phyloP scores from a whole-genome alignment of 2,797 vertebrate genomes.

The Fistularia tabacaria region DNA sequence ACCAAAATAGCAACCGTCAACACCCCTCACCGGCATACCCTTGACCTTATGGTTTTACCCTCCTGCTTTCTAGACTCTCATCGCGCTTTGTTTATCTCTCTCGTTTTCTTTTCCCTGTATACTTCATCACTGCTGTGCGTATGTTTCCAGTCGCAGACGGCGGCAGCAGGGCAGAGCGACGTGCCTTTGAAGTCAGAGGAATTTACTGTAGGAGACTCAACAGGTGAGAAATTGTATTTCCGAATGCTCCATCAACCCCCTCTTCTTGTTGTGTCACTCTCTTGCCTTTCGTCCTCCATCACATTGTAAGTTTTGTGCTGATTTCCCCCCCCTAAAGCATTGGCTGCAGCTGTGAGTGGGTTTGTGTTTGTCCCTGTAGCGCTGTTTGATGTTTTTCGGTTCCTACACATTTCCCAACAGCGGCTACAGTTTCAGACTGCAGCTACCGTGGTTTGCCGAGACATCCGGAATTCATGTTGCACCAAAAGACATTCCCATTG shows the following conservation, averaged over 20 bases:
- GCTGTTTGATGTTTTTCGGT: conserved; percentile 51
- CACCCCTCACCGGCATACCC: conserved; percentile 37
- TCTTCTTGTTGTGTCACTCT: conserved; percentile 38
- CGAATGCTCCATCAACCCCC: conserved; percentile 40
- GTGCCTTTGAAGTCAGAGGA: conserved; percentile 85
- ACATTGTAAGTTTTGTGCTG: conserved; percentile 40
- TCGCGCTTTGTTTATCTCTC: conserved; percentile 30
- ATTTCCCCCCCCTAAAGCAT: conserved; percentile 39
- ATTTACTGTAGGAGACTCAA: conserved; percentile 79
- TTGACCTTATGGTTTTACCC: conserved; percentile 61
- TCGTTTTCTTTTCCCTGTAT: conserved; percentile 1
- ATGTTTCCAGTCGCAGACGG: conserved; percentile 80
- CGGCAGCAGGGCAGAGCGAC: conserved; percentile 76
- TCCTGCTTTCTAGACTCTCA: conserved; percentile 14
- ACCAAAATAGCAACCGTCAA: conserved; percentile 41
- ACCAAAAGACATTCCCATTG: no score
- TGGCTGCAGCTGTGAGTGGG: conserved; percentile 48
- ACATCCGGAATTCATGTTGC: conserved; percentile 23
- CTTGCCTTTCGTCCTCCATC: conserved; percentile 11
- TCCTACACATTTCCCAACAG: conserved; percentile 35
- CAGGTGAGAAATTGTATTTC: conserved; percentile 77
- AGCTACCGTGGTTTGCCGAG: conserved; percentile 56
- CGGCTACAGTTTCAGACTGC: conserved; percentile 35
- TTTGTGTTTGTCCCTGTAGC: conserved; percentile 48
- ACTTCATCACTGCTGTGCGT: conserved; percentile 8